A percentile compares a stretch with the other conserved stretches of the same genome.
phyloP scores from a whole-genome alignment of 2,888 invertebrate species.

The Arrhopalites spinosus region DNA sequence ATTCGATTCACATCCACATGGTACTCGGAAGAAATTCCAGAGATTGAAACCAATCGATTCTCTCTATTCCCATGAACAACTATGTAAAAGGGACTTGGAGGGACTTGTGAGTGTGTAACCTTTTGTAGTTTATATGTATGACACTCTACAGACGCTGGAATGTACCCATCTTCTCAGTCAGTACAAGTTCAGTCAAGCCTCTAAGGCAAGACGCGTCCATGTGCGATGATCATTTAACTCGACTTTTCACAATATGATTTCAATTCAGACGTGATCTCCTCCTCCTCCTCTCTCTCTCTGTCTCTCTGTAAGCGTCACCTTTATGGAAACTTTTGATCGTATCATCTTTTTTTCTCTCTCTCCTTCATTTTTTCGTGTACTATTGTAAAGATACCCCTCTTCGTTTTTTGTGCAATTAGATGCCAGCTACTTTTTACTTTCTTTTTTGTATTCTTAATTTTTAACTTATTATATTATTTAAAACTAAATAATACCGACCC shows the following conservation, averaged over 20 bases:
- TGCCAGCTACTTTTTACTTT: too few relatives aligned
- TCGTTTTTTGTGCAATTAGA: background rate
- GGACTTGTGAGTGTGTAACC: background rate
- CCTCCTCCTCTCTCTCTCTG: background rate
- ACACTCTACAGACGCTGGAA: background rate
- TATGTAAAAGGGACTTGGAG: background rate
- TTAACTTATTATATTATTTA: too few relatives aligned
- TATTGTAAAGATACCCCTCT: background rate
- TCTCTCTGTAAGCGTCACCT: background rate
- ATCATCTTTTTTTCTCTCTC: background rate
- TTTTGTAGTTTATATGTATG: background rate
- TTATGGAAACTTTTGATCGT: background rate
- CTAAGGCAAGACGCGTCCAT: background rate
- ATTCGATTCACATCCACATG: slow-evolving; percentile 30
- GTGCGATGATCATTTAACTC: slow-evolving; percentile 1
- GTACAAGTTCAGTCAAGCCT: background rate
- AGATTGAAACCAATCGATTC: slow-evolving; percentile 35
- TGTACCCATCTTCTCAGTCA: background rate
- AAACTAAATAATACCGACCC: too few relatives aligned
- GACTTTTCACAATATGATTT: slow-evolving; percentile 1
- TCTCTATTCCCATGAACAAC: background rate
- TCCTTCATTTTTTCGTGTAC: background rate
- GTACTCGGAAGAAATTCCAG: background rate
- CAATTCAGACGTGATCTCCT: slow-evolving; percentile 10
- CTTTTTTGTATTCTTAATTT: too few relatives aligned